Conservation (phyloP, 2,888 invertebrate genomes). For the Caenorhabditis zanzibari region DNA sequence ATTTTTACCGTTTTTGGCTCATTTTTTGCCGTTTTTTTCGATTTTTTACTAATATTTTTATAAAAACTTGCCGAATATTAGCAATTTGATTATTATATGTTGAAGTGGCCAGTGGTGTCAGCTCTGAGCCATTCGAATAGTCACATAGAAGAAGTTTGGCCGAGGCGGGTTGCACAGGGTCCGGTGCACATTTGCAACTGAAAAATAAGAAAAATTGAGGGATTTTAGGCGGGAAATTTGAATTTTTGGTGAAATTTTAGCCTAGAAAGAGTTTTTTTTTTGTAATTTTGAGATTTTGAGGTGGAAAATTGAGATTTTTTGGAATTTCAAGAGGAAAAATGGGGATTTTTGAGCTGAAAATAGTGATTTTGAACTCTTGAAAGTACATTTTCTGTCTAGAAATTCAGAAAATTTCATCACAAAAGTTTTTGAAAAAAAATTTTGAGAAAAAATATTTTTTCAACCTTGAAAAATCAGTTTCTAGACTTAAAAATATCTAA, state of each 20-base stretch:
- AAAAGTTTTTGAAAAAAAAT: background rate
- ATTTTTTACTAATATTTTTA: slow-evolving; percentile 6
- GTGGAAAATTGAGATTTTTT: background rate
- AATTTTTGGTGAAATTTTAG: background rate
- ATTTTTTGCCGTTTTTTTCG: background rate
- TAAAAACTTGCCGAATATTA: slow-evolving; percentile 50
- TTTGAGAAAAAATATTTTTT: too few relatives aligned
- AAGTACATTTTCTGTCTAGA: background rate
- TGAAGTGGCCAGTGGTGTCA: slow-evolving; percentile 22
- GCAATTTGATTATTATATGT: slow-evolving; percentile 48
- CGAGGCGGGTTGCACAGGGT: slow-evolving; percentile 65
- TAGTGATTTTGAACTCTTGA: too few relatives aligned
- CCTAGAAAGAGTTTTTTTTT: too few relatives aligned
- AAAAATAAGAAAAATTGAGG: slow-evolving; percentile 59
- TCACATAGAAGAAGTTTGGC: slow-evolving; percentile 64
- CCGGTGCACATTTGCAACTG: slow-evolving; percentile 80
- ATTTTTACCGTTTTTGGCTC: background rate
- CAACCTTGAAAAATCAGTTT: background rate
- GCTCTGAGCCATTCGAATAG: slow-evolving; percentile 36
- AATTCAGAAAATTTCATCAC: too few relatives aligned
- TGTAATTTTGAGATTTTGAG: background rate
- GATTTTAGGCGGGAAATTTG: too few relatives aligned
- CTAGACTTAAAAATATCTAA: too few relatives aligned
- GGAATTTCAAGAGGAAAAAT: background rate
- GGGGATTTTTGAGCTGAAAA: too few relatives aligned